A percentile compares a stretch with the other conserved stretches of the same genome.
Conservation (phyloP, 2,888 invertebrate species). For the Agrotis exclamationis region DNA sequence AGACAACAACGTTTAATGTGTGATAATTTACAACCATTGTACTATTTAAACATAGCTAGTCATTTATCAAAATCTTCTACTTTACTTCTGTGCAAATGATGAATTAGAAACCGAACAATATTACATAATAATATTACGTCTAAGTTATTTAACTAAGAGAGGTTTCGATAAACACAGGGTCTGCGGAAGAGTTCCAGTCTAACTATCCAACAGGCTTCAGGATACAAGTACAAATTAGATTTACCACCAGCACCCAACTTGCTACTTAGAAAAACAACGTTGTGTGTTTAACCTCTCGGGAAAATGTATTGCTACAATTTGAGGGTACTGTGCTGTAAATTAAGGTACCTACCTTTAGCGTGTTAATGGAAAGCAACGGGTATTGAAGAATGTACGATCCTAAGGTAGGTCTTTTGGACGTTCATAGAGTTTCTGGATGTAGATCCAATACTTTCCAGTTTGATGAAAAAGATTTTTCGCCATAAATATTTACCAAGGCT, state of each 20-base stretch:
- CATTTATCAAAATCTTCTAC: background rate
- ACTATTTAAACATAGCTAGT: no score
- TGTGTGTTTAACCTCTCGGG: conserved; percentile 21
- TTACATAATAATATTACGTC: conserved; percentile 20
- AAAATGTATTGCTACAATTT: conserved; percentile 39
- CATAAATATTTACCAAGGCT: background rate
- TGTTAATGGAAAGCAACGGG: conserved; percentile 30
- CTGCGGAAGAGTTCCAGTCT: conserved; percentile 29
- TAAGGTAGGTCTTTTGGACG: no score
- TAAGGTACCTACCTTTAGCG: background rate
- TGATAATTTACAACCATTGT: no score
- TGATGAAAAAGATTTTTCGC: background rate
- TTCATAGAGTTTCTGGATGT: no score
- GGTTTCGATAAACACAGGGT: conserved; percentile 35
- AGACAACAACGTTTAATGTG: no score
- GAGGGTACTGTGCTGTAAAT: conserved; percentile 1
- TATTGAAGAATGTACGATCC: background rate
- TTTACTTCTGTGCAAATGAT: background rate
- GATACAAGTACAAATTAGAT: conserved; percentile 54
- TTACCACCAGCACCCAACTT: conserved; percentile 40
- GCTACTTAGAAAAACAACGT: conserved; percentile 52
- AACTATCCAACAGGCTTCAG: conserved; percentile 33
- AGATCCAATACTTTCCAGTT: no score
- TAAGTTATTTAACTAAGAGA: conserved; percentile 48
- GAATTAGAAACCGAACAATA: conserved; percentile 17